Base-by-base conservation (phyloP, 2,888 invertebrate species). In the Nemapogon koenigi region DNA sequence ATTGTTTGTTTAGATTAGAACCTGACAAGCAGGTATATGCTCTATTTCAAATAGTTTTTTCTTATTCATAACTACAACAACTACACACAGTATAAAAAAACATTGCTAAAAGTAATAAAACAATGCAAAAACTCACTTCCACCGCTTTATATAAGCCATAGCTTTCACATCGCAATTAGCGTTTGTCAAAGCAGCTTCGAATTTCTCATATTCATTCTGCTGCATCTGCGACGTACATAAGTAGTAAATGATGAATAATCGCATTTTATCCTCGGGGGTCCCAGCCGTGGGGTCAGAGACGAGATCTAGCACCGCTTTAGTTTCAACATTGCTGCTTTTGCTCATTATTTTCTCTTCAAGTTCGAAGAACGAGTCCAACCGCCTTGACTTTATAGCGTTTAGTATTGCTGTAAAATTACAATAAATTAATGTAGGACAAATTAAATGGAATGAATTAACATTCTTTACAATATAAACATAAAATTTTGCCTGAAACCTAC, bases 271-370 rank as follows among this genome's bases (percentile, higher is more conserved):
- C 52, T 95, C 94, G 0, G 90, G 83, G 1, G 88, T 88, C 0
- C 97, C 97, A 30, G 91, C 90, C 45, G 90, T 90, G 0, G 90
- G 85, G 65, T 97, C 96, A 10, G 86, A 82, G 41, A 97, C 83
- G 26, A 97, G 83, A 49, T 97, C 97, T 58, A 94, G 68, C n/a
- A 97, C 78, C 16, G 90, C 87, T 62, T 91, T 90, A 57, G 92
- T 95, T 45, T 80, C 80, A 1, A 79, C 63, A 41, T 89, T 70
- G 3, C 87, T 85, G 48, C 87, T 85, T 71, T 89, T 91, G 35
- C 90, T 92, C 92, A 98, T 94, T 32, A 99, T 88, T 68, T 97
- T 98, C 62, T 99, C 98, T 79, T 99, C 99, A 42, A 95, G 80
- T 70, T 99, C 99, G 60, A 99, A 99, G 59, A 94, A 94, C 1